Conservation (phyloP, 2,797 vertebrate species). For the Gymnopithys bicolor region DNA sequence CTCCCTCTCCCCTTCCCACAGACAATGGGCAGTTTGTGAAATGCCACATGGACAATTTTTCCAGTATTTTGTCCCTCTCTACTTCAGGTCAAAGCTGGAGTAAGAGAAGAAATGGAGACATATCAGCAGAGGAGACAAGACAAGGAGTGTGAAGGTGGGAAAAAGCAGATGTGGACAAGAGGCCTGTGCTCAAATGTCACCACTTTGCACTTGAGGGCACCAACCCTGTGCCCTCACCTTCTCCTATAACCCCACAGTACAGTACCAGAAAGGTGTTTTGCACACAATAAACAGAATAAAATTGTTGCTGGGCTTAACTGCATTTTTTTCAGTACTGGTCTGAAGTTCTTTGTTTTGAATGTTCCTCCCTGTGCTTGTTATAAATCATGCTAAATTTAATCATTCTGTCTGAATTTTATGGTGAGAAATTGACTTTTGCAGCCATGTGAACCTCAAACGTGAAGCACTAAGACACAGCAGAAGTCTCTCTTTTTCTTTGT, state of each 20-base stretch:
- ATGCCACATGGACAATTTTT: too few species aligned
- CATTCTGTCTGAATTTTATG: not conserved
- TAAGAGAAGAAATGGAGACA: not conserved
- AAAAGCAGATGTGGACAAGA: not conserved
- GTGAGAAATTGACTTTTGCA: not conserved
- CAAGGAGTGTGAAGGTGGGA: not conserved
- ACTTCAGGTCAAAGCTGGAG: not conserved
- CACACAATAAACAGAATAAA: not conserved
- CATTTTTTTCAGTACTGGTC: not conserved
- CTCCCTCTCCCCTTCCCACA: not conserved
- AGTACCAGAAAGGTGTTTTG: not conserved
- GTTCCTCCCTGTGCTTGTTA: not conserved
- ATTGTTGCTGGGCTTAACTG: not conserved
- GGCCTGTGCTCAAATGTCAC: not conserved
- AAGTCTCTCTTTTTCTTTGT: not conserved
- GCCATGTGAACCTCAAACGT: accelerated
- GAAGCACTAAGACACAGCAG: not conserved
- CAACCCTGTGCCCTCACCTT: accelerated
- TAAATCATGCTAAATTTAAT: not conserved
- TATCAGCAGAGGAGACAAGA: not conserved
- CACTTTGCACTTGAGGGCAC: not conserved
- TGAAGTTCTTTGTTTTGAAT: not conserved
- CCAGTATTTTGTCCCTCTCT: too few species aligned
- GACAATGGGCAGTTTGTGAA: not conserved
- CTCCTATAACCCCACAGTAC: not conserved